Percentiles rank a stretch among this genome's conserved stretches.
Conservation (phyloP, 2,113 vertebrate genomes). For the Pteropus alecto region DNA sequence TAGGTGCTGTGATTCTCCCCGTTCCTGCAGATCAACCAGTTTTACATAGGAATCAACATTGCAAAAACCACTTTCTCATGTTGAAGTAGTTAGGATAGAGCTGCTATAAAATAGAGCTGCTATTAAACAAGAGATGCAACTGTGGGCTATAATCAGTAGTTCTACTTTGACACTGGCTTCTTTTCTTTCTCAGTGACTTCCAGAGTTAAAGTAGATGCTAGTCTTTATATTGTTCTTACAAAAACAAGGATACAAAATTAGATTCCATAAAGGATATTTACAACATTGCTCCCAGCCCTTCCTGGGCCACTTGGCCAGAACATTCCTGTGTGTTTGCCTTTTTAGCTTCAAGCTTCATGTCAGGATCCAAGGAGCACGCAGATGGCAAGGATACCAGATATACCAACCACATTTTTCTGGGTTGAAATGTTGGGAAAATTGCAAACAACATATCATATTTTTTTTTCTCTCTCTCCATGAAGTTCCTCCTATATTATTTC, state of each 20-base stretch:
- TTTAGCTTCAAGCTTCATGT: not conserved
- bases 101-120: not conserved
- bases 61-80: not conserved
- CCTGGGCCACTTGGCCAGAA: not conserved
- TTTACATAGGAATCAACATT: not conserved
- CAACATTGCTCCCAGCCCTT: not conserved
- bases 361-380: not conserved
- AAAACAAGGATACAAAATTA: not conserved
- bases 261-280: not conserved
- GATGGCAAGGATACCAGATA: not conserved
- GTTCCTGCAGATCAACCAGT: not conserved
- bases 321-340: not conserved
- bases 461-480: not conserved
- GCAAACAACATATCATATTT: not conserved
- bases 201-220: conserved; percentile 14
- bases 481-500: not conserved
- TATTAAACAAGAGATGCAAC: not conserved
- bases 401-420: conserved; percentile 7
- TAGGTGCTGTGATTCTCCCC: not conserved
- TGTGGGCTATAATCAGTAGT: conserved; percentile 42
- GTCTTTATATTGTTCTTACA: not conserved
- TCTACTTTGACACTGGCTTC: conserved; percentile 5
- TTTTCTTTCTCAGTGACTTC: conserved; percentile 36
- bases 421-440: conserved; percentile 17
- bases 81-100: not conserved